Percentiles rank a stretch among this genome's conserved stretches.
Evolutionary conservation across 92 coral and sea anemone species (phyloP).

Genomic region (Galaxea fascicularis): DNA sequence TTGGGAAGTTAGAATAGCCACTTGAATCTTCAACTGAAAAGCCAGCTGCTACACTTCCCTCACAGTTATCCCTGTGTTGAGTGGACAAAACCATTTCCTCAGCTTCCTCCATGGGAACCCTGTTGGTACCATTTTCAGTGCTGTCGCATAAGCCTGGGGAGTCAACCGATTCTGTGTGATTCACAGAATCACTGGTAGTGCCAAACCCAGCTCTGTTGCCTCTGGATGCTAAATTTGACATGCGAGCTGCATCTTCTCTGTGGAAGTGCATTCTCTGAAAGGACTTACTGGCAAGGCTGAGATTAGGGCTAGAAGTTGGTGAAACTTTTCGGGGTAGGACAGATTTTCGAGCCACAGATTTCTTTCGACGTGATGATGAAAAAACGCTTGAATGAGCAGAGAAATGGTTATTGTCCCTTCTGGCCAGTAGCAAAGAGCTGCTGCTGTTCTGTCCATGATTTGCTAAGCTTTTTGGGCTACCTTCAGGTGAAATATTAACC

Average conservation of each 20-base stretch:
- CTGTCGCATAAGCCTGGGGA: constrained; percentile 59
- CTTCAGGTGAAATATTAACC: constrained; percentile 38
- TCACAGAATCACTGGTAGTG: background rate
- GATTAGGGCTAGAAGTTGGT: constrained; percentile 36
- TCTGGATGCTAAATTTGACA: background rate
- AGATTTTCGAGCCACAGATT: constrained; percentile 73
- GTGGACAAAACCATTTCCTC: constrained; percentile 9
- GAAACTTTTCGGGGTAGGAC: constrained; percentile 82
- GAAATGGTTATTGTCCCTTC: constrained; percentile 23
- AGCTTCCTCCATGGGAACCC: constrained; percentile 10
- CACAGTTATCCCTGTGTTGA: constrained; percentile 16
- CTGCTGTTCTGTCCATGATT: background rate
- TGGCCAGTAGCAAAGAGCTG: constrained; percentile 37
- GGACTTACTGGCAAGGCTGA: constrained; percentile 4
- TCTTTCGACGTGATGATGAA: constrained; percentile 74
- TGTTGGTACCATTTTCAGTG: constrained; percentile 35
- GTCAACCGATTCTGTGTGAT: constrained; percentile 13
- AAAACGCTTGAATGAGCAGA: constrained; percentile 38
- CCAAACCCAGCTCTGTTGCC: constrained; percentile 2
- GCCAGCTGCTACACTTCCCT: constrained; percentile 18
- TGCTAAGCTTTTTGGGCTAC: constrained; percentile 16
- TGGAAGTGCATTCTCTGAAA: constrained; percentile 11
- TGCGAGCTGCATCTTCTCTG: background rate
- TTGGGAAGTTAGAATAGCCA: constrained; percentile 20
- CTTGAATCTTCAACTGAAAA: constrained; percentile 34